phyloP scores from a whole-genome alignment of 2,797 vertebrate genomes.

The Squalus acanthias region DNA sequence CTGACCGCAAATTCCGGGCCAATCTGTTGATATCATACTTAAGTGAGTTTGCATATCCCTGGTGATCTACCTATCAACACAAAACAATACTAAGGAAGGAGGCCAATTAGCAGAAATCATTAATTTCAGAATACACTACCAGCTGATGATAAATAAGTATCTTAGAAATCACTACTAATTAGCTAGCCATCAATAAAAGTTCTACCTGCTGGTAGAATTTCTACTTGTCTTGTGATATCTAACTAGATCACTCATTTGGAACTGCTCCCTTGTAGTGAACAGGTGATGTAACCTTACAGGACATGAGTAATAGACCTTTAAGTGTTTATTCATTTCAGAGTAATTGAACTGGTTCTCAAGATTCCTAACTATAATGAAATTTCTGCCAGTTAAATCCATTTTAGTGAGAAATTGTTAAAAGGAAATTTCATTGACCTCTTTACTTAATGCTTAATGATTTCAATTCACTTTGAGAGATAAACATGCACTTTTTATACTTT shows the following conservation, averaged over 20 bases:
- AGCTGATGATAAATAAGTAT: background rate
- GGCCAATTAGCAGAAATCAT: background rate
- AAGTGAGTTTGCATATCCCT: background rate
- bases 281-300: background rate
- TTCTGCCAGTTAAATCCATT: background rate
- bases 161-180: background rate
- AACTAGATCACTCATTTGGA: no score
- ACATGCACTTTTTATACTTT: background rate
- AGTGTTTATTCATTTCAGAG: background rate
- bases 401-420: background rate
- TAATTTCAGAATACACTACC: background rate
- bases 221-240: no score
- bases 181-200: background rate
- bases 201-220: no score
- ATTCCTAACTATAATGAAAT: background rate
- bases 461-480: background rate
- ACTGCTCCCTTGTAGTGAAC: background rate
- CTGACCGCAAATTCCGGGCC: no score
- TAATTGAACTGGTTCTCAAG: background rate
- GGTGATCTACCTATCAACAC: background rate
- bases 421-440: background rate
- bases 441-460: slow-evolving; percentile 7
- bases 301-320: background rate
- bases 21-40: background rate
- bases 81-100: background rate